Percentiles rank a stretch among this genome's conserved stretches.
Evolutionary conservation across 2,797 vertebrate genomes (phyloP).

Genomic region (Girardinus metallicus): DNA sequence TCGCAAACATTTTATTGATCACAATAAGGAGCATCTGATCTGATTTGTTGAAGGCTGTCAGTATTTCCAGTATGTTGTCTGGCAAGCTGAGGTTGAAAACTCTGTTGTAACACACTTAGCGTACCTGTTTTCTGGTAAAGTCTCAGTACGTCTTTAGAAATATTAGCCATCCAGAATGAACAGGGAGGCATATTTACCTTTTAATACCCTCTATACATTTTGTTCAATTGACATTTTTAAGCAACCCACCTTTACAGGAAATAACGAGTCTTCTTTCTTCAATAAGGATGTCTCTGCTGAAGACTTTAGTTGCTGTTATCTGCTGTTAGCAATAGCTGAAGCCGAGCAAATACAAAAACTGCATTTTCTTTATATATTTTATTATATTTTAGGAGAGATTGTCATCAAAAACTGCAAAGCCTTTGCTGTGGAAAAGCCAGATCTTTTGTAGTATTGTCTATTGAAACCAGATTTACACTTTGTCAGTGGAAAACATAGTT

Average conservation of each 20-base stretch:
- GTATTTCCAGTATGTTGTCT: neutral
- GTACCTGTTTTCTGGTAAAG: neutral
- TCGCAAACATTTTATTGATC: constrained; percentile 14
- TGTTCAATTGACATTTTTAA: neutral
- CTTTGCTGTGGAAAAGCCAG: neutral
- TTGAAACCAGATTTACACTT: neutral
- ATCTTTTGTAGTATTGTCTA: neutral
- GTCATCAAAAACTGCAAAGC: neutral
- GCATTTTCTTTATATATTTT: neutral
- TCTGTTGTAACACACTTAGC: neutral
- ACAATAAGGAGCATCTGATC: neutral
- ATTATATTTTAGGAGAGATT: neutral
- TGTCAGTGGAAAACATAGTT: neutral
- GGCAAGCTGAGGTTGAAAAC: neutral
- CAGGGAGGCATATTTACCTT: neutral
- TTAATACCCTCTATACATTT: neutral
- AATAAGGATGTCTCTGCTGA: neutral
- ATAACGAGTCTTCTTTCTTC: neutral
- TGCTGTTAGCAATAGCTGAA: neutral
- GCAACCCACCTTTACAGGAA: neutral
- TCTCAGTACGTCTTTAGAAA: neutral
- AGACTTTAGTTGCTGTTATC: neutral
- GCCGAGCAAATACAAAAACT: too few relatives aligned
- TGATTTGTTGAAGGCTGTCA: neutral
- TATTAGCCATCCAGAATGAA: neutral